Evolutionary conservation across 2,113 vertebrate genomes (phyloP).

Genomic region (Brachirus orientalis): DNA sequence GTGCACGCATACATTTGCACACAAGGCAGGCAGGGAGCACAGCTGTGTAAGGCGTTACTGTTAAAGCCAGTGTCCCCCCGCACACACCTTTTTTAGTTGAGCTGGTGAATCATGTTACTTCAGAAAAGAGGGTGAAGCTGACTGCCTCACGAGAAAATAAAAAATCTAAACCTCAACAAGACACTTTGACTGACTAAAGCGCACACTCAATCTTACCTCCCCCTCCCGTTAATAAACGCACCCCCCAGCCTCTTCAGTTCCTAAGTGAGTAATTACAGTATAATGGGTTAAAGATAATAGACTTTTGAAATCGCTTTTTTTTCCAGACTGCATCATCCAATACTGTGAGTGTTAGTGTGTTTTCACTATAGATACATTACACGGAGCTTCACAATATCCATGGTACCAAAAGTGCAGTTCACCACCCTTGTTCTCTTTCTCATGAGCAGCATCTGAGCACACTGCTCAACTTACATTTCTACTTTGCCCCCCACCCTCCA

Average conservation of each 20-base stretch:
- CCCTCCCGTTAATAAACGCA: slow-evolving; percentile 42
- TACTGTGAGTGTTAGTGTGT: slow-evolving; percentile 81
- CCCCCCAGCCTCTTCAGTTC: slow-evolving; percentile 59
- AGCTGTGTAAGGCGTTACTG: slow-evolving; percentile 82
- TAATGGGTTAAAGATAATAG: slow-evolving; percentile 71
- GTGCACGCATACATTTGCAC: slow-evolving; percentile 66
- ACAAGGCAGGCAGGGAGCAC: slow-evolving; percentile 73
- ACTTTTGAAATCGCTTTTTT: slow-evolving; percentile 63
- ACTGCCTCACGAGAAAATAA: slow-evolving; percentile 65
- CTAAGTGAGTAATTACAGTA: slow-evolving; percentile 78
- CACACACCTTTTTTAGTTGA: slow-evolving; percentile 71
- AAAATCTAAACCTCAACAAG: slow-evolving; percentile 55
- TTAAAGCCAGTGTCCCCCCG: slow-evolving; percentile 67
- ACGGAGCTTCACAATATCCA: slow-evolving; percentile 78
- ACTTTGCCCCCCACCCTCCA: slow-evolving; percentile 36
- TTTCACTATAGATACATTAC: slow-evolving; percentile 76
- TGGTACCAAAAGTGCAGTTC: slow-evolving; percentile 86
- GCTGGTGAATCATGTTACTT: slow-evolving; percentile 81
- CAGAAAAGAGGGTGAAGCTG: slow-evolving; percentile 63
- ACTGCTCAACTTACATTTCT: slow-evolving; percentile 69
- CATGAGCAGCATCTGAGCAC: slow-evolving; percentile 75
- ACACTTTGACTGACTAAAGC: slow-evolving; percentile 72
- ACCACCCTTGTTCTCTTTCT: slow-evolving; percentile 52
- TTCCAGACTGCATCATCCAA: slow-evolving; percentile 77
- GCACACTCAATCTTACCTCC: slow-evolving; percentile 38